Evolutionary conservation across 35 echinoderm and acorn worm genomes (phyloP).

Genomic region (Ophiothrix spiculata): DNA sequence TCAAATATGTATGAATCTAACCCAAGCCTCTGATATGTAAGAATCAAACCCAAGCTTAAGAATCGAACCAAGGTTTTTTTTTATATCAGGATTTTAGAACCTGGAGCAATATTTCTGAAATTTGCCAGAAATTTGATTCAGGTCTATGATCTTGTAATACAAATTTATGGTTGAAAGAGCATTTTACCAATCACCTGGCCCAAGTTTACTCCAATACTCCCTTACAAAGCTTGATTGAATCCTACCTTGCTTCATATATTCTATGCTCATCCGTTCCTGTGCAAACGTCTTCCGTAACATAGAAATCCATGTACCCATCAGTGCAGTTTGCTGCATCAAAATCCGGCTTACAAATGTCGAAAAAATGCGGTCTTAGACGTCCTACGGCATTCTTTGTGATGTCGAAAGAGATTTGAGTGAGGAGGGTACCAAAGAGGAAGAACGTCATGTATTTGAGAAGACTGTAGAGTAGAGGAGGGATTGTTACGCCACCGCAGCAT

Average conservation of each 20-base stretch:
- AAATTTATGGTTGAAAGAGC: too few species aligned
- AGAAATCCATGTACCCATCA: slow-evolving; percentile 47
- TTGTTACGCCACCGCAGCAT: slow-evolving; percentile 77
- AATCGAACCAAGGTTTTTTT: too few species aligned
- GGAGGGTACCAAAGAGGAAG: slow-evolving; percentile 77
- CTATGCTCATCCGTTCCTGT: slow-evolving; percentile 45
- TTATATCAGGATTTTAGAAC: too few species aligned
- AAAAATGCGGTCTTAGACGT: slow-evolving; percentile 86
- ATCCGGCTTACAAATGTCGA: slow-evolving; percentile 72
- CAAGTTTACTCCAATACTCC: too few species aligned
- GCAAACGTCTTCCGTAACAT: slow-evolving; percentile 74
- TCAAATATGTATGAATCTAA: too few species aligned
- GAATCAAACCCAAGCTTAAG: too few species aligned
- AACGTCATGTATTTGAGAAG: slow-evolving; percentile 45
- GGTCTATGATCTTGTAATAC: too few species aligned
- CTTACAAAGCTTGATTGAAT: too few species aligned
- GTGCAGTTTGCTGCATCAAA: slow-evolving; percentile 58
- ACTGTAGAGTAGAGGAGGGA: slow-evolving; percentile 77
- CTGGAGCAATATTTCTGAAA: too few species aligned
- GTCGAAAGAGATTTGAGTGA: slow-evolving; percentile 71
- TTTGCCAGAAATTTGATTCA: too few species aligned
- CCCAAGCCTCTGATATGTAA: too few species aligned
- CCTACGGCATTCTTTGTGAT: slow-evolving; percentile 88
- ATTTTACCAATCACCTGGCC: too few species aligned
- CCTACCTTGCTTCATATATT: slow-evolving; percentile 23